A percentile compares a stretch with the other conserved stretches of the same genome.
These are phyloP conservation scores for Rhyzopertha dominica DNA, from an alignment of 1,140 invertebrate genomes.

Conservation along the genomic window DNA sequence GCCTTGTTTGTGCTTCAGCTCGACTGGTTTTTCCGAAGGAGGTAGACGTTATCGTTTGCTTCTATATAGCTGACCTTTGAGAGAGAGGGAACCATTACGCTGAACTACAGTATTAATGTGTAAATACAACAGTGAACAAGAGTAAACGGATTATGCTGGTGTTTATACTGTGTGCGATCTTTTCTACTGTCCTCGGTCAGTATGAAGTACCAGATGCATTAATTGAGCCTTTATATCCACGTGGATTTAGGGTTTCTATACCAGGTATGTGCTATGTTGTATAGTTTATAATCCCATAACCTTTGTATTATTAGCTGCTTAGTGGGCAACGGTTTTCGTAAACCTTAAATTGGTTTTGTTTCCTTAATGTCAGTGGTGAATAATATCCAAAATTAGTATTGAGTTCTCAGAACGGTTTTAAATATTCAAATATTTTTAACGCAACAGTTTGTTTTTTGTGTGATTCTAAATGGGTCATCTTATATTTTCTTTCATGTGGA, in stretches of 20 bases:
- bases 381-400: not conserved
- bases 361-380: not conserved
- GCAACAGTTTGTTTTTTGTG: too few species aligned
- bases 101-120: too few species aligned
- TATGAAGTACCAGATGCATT: conserved; percentile 46
- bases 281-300: conserved; percentile 6
- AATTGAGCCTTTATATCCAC: conserved; percentile 33
- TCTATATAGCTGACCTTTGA: too few species aligned
- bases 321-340: conserved; percentile 10
- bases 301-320: conserved; percentile 10
- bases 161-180: too few species aligned
- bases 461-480: too few species aligned
- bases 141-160: too few species aligned
- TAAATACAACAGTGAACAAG: too few species aligned
- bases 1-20: too few species aligned
- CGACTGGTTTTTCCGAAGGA: too few species aligned
- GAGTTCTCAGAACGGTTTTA: conserved; percentile 1
- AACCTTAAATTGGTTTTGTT: conserved; percentile 25
- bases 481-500: not conserved
- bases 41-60: too few species aligned
- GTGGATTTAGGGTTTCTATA: conserved; percentile 41
- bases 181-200: too few species aligned
- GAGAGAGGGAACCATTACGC: too few species aligned
- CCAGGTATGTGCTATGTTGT: conserved; percentile 45
- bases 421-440: conserved; percentile 1